Evolutionary conservation across 2,888 invertebrate species (phyloP), one percentile per base, ranked within the genome.

Genomic region (Drosophila longiperda): DNA sequence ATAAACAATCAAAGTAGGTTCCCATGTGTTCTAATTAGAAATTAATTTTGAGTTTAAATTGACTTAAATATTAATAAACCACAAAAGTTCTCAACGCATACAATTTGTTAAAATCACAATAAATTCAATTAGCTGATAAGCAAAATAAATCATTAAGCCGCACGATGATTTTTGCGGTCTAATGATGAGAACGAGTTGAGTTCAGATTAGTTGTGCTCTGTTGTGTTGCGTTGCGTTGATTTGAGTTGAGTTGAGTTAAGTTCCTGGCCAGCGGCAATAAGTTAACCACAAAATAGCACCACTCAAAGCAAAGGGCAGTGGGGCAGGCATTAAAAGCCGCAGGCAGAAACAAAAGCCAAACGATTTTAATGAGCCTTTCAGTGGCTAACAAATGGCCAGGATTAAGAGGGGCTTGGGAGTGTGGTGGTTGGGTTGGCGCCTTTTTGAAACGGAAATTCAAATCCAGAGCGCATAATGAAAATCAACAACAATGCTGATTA

Each of bases 401-500:
- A 48, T 49, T 50, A 63, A 52, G 45, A 52, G 1, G 40, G 32
- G 17, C 48, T 20, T 29, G 12, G n/a, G 38, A 38, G 42, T 11
- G 32, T 23, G 42, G 29, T 2, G 23, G 6, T 20, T 15, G 12
- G 48, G 42, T 38, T n/a, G 62, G 45, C 17, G 49, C 38, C 23
- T 49, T 50, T 55, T 42, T 64, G 50, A 55, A 78, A 66, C 57
- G 73, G 65, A 76, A 78, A 66, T 49, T 73, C 61, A 50, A 66
- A 72, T 64, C 66, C 59, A 57, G 54, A 61, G 49, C 40, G 32
- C 58, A 58, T 76, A 75, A 75, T 75, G 71, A 75, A 76, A 76
- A 71, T 75, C 72, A 75, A 80, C 73, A 78, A 84, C 77, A 79
- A 84, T 78, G 73, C 76, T 88, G 88, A 88, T 88, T 88, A 82